Evolutionary conservation across 2,888 invertebrate genomes (phyloP).

Genomic region (Philereme transversata): DNA sequence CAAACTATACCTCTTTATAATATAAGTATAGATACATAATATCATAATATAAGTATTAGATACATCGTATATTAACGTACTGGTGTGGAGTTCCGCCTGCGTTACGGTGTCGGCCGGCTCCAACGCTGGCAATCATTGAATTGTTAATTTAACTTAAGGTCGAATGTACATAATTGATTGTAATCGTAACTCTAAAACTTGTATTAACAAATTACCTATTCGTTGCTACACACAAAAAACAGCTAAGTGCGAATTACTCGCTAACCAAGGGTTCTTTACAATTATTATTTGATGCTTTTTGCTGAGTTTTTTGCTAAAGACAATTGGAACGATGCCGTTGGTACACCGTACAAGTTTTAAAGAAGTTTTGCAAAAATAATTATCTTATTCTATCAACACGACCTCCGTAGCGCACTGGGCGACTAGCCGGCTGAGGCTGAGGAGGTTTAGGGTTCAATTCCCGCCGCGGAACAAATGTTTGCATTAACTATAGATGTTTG

Average conservation of each 20-base stretch:
- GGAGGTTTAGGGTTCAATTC: too few relatives aligned
- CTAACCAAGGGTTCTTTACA: background rate
- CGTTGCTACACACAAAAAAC: conserved; percentile 29
- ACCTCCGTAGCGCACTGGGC: too few relatives aligned
- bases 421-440: too few relatives aligned
- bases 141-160: conserved; percentile 56
- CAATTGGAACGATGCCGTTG: too few relatives aligned
- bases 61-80: conserved; percentile 14
- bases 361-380: too few relatives aligned
- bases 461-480: too few relatives aligned
- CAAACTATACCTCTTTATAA: too few relatives aligned
- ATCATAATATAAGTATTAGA: too few relatives aligned
- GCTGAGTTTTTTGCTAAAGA: background rate
- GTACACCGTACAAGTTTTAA: too few relatives aligned
- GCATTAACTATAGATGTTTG: too few relatives aligned
- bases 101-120: conserved; percentile 16
- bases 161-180: conserved; percentile 55
- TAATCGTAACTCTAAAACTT: conserved; percentile 54
- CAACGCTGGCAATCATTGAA: conserved; percentile 40
- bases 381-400: too few relatives aligned
- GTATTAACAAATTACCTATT: conserved; percentile 59
- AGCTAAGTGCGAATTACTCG: conserved; percentile 6
- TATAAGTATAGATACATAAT: too few relatives aligned
- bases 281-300: background rate
- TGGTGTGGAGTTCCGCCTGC: conserved; percentile 26